phyloP scores from a whole-genome alignment of 2,888 invertebrate genomes.

The Epinotia demarniana region DNA sequence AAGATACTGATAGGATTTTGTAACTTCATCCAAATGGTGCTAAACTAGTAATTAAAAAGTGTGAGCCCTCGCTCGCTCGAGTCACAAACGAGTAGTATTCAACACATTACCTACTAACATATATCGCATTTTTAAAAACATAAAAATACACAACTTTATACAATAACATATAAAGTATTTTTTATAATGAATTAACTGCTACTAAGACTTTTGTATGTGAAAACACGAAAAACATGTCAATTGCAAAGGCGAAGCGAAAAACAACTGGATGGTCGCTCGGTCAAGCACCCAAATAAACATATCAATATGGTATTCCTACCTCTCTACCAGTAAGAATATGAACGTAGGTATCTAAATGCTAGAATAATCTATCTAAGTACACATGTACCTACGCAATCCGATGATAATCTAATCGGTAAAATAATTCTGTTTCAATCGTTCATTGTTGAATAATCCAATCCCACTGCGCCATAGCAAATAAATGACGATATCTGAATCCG shows the following conservation, averaged over 20 bases:
- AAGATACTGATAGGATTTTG: constrained; percentile 62
- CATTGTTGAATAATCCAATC: constrained; percentile 18
- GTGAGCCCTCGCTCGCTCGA: constrained; percentile 18
- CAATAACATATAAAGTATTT: constrained; percentile 30
- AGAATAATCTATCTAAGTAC: neutral
- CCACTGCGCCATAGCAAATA: constrained; percentile 7
- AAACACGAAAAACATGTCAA: neutral
- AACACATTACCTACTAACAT: constrained; percentile 8
- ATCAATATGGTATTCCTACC: neutral
- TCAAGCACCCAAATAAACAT: neutral
- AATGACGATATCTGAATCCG: constrained; percentile 7
- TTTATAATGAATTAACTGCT: constrained; percentile 38
- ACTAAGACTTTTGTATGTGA: neutral
- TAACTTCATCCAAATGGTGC: constrained; percentile 78
- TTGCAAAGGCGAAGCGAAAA: constrained; percentile 2
- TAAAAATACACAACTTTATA: constrained; percentile 44
- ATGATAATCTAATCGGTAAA: constrained; percentile 7
- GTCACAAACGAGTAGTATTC: constrained; percentile 49
- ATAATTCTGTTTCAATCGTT: neutral
- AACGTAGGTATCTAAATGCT: neutral
- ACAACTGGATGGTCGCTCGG: neutral
- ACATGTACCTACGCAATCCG: neutral
- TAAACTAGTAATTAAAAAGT: constrained; percentile 62
- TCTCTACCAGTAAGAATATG: neutral
- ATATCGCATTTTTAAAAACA: constrained; percentile 38